Conservation (phyloP, 2,113 vertebrate species). For the Pholis gunnellus region DNA sequence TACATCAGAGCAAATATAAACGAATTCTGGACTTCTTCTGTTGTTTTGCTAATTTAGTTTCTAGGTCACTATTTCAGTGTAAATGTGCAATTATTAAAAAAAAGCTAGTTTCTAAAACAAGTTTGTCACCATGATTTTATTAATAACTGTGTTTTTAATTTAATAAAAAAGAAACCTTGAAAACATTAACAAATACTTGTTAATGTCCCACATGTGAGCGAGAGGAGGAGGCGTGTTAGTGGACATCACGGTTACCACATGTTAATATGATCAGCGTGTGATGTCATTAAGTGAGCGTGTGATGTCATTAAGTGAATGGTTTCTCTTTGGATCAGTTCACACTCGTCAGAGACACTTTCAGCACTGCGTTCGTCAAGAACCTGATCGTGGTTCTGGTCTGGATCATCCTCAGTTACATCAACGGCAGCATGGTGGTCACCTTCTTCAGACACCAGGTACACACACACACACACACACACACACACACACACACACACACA, state of each 20-base stretch:
- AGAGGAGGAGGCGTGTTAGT: too few relatives aligned
- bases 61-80: not conserved
- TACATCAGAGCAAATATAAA: not conserved
- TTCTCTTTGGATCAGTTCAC: slow-evolving; percentile 13
- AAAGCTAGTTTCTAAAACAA: not conserved
- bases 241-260: too few relatives aligned
- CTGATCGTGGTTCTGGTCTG: slow-evolving; percentile 75
- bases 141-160: not conserved
- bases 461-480: slow-evolving; percentile 21
- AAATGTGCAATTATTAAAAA: not conserved
- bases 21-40: not conserved
- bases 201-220: too few relatives aligned
- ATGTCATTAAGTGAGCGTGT: too few relatives aligned
- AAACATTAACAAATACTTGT: too few relatives aligned
- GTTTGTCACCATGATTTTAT: not conserved
- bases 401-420: slow-evolving; percentile 81
- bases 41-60: not conserved
- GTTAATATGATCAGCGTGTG: too few relatives aligned
- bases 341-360: slow-evolving; percentile 72
- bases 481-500: slow-evolving; percentile 16
- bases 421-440: slow-evolving; percentile 68
- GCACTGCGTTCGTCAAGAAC: slow-evolving; percentile 76
- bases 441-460: slow-evolving; percentile 78
- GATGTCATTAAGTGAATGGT: too few relatives aligned
- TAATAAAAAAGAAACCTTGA: too few relatives aligned